Evolutionary conservation across 2,113 vertebrate genomes (phyloP).

Genomic region (Trogon surrucura): DNA sequence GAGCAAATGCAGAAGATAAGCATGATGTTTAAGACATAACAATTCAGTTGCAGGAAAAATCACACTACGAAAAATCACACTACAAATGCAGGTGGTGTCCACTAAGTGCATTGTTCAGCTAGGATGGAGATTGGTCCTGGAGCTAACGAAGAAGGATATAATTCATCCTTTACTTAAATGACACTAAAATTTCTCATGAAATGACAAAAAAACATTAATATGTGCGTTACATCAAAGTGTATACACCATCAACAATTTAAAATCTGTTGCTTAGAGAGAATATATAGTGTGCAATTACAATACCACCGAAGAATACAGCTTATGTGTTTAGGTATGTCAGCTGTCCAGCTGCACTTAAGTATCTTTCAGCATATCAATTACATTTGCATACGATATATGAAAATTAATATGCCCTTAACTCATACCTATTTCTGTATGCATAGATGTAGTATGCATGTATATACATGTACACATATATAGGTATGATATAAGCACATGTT

Average conservation of each 20-base stretch:
- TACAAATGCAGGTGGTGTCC: not conserved
- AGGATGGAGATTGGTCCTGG: not conserved
- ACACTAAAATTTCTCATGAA: not conserved
- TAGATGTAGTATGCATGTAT: slow-evolving; percentile 12
- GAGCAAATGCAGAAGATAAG: not conserved
- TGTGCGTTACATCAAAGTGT: not conserved
- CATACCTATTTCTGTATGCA: slow-evolving; percentile 41
- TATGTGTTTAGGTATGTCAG: slow-evolving; percentile 47
- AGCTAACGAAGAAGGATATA: not conserved
- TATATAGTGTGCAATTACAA: slow-evolving; percentile 45
- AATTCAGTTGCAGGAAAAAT: not conserved
- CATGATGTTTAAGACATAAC: not conserved
- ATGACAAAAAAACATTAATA: not conserved
- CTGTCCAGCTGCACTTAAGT: slow-evolving; percentile 62
- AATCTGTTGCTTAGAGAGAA: slow-evolving; percentile 39
- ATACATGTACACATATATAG: not conserved
- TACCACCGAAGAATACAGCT: slow-evolving; percentile 41
- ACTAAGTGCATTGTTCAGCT: not conserved
- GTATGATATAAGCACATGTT: slow-evolving; percentile 62
- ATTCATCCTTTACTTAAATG: not conserved
- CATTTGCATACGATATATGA: slow-evolving; percentile 44
- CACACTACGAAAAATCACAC: not conserved
- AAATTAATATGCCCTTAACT: slow-evolving; percentile 61
- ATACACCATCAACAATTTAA: not conserved
- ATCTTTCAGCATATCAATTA: slow-evolving; percentile 64